Evolutionary conservation across 2,113 vertebrate genomes (phyloP), one percentile per base, ranked within the genome.

Genomic region (Malurus melanocephalus): DNA sequence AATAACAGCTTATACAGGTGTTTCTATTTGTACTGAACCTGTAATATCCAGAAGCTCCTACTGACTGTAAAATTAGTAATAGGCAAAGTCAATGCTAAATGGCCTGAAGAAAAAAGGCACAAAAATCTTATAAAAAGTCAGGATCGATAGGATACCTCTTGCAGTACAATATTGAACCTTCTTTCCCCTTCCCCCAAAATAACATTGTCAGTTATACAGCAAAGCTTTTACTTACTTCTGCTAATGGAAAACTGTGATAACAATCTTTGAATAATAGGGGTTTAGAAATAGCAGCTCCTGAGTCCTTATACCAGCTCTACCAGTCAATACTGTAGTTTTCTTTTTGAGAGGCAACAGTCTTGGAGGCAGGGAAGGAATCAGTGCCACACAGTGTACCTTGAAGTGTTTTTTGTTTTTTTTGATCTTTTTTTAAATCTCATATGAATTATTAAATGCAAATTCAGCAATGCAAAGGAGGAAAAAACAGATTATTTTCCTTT

Each of bases 241-340:
- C 95, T 97, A 97, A 97, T 97, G 95, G 96, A 97, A 97, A 97
- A 95, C 85, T 88, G 75, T 92, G 96, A 96, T 97, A 96, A 93
- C 19, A 77, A 96, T 97, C 97, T 98, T 96, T 79, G 89, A 96
- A 97, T 96, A 97, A 96, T 79, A 94, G 95, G 48, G 87, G 78
- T 95, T 97, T 94, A 96, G 95, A 97, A 96, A 94, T 81, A 95
- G 90, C 92, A 94, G 95, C 85, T 96, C 60, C 81, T 93, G 76
- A 84, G 92, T 89, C 95, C 89, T 89, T 87, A 80, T 35, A 85
- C 85, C 74, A 85, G 84, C 48, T 87, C 94, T 77, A 72, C 55
- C n/a, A 75, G 93, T 96, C 95, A 94, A 94, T 96, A 95, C n/a
- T 35, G 64, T 71, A 81, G 90, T 69, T 94, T 95, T 94, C 88